phyloP scores from a whole-genome alignment of 2,888 invertebrate species.

The Bedellia somnulentella region DNA sequence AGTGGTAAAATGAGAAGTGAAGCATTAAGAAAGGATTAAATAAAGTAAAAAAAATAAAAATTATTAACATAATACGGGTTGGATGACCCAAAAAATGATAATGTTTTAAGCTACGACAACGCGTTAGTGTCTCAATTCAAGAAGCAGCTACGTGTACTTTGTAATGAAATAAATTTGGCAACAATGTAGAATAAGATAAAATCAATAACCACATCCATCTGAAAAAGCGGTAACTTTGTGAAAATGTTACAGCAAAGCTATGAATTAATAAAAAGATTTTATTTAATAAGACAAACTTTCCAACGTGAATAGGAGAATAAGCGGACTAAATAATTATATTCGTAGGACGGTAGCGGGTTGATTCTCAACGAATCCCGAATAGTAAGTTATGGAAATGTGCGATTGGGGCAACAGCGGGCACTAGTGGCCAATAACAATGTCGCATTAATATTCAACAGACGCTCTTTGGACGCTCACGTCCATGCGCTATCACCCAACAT shows the following conservation, averaged over 20 bases:
- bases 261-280: slow-evolving; percentile 18
- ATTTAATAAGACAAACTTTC: slow-evolving; percentile 30
- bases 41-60: no score
- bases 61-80: no score
- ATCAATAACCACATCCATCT: no score
- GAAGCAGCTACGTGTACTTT: no score
- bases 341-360: slow-evolving; percentile 36
- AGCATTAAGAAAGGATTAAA: no score
- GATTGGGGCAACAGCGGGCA: slow-evolving; percentile 57
- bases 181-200: no score
- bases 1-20: no score
- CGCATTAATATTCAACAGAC: slow-evolving; percentile 59
- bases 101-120: no score
- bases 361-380: slow-evolving; percentile 56
- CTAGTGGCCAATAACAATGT: slow-evolving; percentile 60
- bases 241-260: not conserved
- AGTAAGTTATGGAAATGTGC: slow-evolving; percentile 61
- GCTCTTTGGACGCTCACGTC: slow-evolving; percentile 43
- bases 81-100: no score
- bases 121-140: no score
- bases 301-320: slow-evolving; percentile 28
- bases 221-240: not conserved
- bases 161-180: no score
- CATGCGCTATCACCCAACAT: slow-evolving; percentile 27
- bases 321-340: slow-evolving; percentile 43